These are phyloP conservation scores for Thunnus albacares DNA, from an alignment of 2,797 vertebrate genomes.

Conservation along the genomic window DNA sequence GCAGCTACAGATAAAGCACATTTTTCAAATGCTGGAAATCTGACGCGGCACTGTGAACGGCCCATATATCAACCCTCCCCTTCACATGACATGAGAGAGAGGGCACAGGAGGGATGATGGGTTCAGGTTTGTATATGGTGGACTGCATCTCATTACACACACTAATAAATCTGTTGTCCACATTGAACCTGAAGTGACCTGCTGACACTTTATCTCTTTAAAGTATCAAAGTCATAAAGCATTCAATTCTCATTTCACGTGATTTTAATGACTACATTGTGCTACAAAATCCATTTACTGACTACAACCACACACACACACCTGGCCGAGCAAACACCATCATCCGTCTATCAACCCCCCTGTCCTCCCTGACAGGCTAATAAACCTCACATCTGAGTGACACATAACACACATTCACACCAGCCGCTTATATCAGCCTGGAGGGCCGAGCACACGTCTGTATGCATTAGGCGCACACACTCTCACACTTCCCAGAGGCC, in stretches of 20 bases:
- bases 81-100: slow-evolving; percentile 37
- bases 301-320: background rate
- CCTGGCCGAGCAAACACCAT: slow-evolving; percentile 32
- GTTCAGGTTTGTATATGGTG: background rate
- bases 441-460: slow-evolving; percentile 34
- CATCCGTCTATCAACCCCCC: slow-evolving; percentile 61
- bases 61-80: slow-evolving; percentile 45
- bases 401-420: slow-evolving; percentile 83
- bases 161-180: slow-evolving; percentile 46
- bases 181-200: slow-evolving; percentile 9
- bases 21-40: slow-evolving; percentile 63
- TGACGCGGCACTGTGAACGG: slow-evolving; percentile 50
- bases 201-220: background rate
- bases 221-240: background rate
- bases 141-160: slow-evolving; percentile 40
- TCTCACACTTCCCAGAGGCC: slow-evolving; percentile 43
- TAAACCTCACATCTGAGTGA: slow-evolving; percentile 78
- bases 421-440: slow-evolving; percentile 77
- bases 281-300: background rate
- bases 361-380: slow-evolving; percentile 75
- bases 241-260: background rate
- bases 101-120: background rate
- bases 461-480: slow-evolving; percentile 27
- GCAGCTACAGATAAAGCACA: slow-evolving; percentile 15
- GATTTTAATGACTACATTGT: background rate